Base-by-base conservation (phyloP, 1,140 invertebrate genomes). In the Ganaspis sp. region DNA sequence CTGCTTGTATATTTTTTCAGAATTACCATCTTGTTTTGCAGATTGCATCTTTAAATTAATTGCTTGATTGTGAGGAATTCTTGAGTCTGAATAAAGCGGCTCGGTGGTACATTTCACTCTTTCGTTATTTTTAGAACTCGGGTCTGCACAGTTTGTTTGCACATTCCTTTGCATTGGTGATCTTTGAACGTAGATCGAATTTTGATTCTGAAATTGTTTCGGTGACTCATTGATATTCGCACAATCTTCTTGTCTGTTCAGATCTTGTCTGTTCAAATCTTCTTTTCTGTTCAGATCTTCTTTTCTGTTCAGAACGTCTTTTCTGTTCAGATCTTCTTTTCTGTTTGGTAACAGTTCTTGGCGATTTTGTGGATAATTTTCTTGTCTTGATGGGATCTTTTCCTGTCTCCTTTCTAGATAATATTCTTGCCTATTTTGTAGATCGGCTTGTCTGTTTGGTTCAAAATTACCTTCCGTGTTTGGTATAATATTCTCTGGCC, bases 181-280 rank as follows among this genome's bases (percentile, higher is more conserved):
- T 54, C 69, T 40, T 34, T 78, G 81, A 29, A 29, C 49, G 29
- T 82, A 80, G 38, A 82, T 75, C 1, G 72, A 38, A 21, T 82
- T 74, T 49, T 75, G 78, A 29, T 82, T 64, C 58, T 54, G 53
- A 21, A 54, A 54, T 5, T 23, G 78, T 6, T 72, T 71, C 0
- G 45, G 19, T 53, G 74, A 64, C 17, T 71, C 72, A 37, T 58
- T 64, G 12, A 4, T n/a, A 29, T 58, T 54, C 19, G 17, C 21
- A 54, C 17, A 21, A 6, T 19, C 21, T 54, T 40, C 3, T 40
- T 45, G 12, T 15, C n/a, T n/a, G n/a, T n/a, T n/a, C n/a, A n/a
- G n/a, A n/a, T n/a, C n/a, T n/a, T n/a, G n/a, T n/a, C n/a, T n/a
- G n/a, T n/a, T n/a, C n/a, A n/a, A 21, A 6, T 19, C 21, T 54